Evolutionary conservation across 2,888 invertebrate genomes (phyloP), one percentile per base, ranked within the genome.

Genomic region (Oscheius sp.): DNA sequence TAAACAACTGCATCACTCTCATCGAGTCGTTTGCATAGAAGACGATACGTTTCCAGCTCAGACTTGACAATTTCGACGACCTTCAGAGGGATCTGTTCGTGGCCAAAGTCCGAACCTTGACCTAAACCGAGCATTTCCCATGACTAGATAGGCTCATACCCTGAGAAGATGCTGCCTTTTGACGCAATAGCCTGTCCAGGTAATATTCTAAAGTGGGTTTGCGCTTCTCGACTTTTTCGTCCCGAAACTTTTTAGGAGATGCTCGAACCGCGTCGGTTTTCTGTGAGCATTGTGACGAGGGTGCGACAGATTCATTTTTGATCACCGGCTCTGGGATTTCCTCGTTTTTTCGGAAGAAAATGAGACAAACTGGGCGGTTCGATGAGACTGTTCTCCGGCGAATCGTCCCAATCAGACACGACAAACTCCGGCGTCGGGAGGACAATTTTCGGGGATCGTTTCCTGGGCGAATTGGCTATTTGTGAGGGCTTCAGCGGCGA

Each of bases 1-100:
- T 83, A 83, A 5, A 83, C 81, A 7, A 80, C 53, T 11, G 59
- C 65, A 21, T 51, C 70, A n/a, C 60, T 51, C 13, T 72, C 74
- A n/a, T 55, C 21, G 11, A 47, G 66, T 29, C 66, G 66, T 32
- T 47, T 48, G 57, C 81, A 81, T 55, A 75, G 73, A n/a, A 79
- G n/a, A 32, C 78, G 75, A 2, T 76, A 4, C 37, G 58, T 65
- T 35, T 55, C 68, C 42, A 48, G 70, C 33, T 81, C 81, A 42
- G 74, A 35, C 9, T 65, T 53, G 5, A 47, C 21, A 2, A 74
- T 58, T 55, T 60, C 57, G 7, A 47, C 58, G 2, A 78, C 79
- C 29, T 75, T 75, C 21, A 81, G 51, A 10, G 65, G 68, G 1
- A 76, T 48, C 37, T 72, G 55, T 10, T 74, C 66, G 29, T 78